Evolutionary conservation across 2,113 vertebrate species (phyloP), one percentile per base, ranked within the genome.

Genomic region (Campylomormyrus numenius): DNA sequence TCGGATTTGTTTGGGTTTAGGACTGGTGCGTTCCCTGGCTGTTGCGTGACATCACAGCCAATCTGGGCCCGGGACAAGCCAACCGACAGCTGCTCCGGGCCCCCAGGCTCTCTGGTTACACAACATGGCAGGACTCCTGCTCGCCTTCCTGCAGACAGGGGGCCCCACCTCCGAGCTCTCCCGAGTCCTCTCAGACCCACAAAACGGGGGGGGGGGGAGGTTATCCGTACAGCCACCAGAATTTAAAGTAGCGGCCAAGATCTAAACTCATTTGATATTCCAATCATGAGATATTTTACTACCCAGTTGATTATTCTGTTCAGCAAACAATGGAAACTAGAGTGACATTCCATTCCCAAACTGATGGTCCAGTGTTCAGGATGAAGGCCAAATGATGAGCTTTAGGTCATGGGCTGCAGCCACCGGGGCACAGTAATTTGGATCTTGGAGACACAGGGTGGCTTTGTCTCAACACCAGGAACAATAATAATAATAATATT

Each of bases 41-140:
- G 95, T 95, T 95, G 95, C 92, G 90, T 96, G 94, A 96, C 93
- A 93, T 95, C 96, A 95, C 94, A 92, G 91, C 91, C 94, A 48
- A 93, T 94, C 92, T 93, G 95, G 93, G 91, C 93, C 93, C 93
- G 91, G 91, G 92, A 93, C 91, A 93, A 94, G 95, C 92, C 45
- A 93, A 92, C 92, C 92, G 95, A 92, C 94, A 95, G 95, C 95
- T 95, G 94, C 93, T 92, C 91, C 91, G 90, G 92, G 93, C 91
- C 90, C 80, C 90, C 91, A 91, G 92, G 2, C 91, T 94, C 95
- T 96, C 94, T 91, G 92, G 89, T 93, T 95, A 95, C 91, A 94
- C 94, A 94, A 91, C 91, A 84, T 93, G 89, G 90, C 94, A 93
- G 92, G 92, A 46, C 48, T 88, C 88, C n/a, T 2, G 0, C 88